Base-by-base conservation (phyloP, 2,888 invertebrate genomes). In the Troides aeacus region DNA sequence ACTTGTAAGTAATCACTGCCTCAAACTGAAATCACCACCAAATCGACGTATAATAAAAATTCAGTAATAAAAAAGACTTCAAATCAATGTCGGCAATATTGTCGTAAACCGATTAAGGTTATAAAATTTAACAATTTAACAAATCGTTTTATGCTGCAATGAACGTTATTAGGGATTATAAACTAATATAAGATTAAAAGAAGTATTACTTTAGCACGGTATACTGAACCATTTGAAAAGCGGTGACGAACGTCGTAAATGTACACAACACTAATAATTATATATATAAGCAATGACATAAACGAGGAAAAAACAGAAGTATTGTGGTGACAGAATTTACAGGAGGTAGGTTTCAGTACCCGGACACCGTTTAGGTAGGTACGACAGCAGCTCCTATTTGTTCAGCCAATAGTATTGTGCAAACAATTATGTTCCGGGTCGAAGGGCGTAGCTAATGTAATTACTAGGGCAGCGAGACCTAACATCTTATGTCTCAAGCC, bases 21-120 rank as follows among this genome's bases (percentile, higher is more conserved):
- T 39, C 39, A 7, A 39, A 39, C 39, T 10, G 39, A 39, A 7
- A 39, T 7, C 39, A 10, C 39, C 39, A 39, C 39, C 39, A 39
- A 39, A 39, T 10, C 39, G 7, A 39, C 39, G 39, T 39, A 39
- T 39, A 39, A 39, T 39, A 39, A 39, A 39, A 39, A 39, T 4
- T 39, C 39, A 8, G 39, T 39, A 7, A 39, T 46, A 65, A 66
- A 62, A 67, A 23, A 5, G 8, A 58, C 24, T 67, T 62, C 21
- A 62, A 42, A 42, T 18, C 21, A 21, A 64, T 18, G 18, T 15
- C 5, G 50, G 50, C 18, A 50, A 30, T 63, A 42, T 56, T 46
- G 42, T 58, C 58, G 62, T 68, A 64, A 68, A 68, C 21, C 53
- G 64, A 68, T 67, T 62, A 24, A 62, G 46, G 67, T 57, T 66